Evolutionary conservation across 2,888 invertebrate genomes (phyloP).

Genomic region (Ceriagrion tenellum): DNA sequence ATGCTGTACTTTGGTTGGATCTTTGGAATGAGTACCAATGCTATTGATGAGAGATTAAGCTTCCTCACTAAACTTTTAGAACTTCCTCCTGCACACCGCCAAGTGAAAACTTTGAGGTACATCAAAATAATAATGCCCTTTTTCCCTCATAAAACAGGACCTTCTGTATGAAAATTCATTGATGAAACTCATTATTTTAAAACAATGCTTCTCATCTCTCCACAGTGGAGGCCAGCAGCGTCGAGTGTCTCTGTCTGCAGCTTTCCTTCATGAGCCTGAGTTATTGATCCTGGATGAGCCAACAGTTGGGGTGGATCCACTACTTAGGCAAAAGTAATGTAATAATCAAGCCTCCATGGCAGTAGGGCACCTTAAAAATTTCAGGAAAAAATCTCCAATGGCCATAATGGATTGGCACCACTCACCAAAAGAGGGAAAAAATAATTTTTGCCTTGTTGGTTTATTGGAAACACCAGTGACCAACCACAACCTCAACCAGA

Average conservation of each 20-base stretch:
- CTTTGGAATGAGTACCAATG: constrained; percentile 85
- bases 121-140: neutral
- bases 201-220: constrained; percentile 65
- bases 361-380: neutral
- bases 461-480: too few species aligned
- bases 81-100: constrained; percentile 81
- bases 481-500: too few species aligned
- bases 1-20: constrained; percentile 92
- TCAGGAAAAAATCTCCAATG: too few species aligned
- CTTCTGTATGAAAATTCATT: neutral
- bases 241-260: constrained; percentile 79
- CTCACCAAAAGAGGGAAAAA: too few species aligned
- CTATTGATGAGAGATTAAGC: constrained; percentile 82
- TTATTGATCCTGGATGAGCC: constrained; percentile 77
- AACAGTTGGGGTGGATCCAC: constrained; percentile 87
- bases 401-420: too few species aligned
- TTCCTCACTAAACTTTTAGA: constrained; percentile 84
- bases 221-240: constrained; percentile 80
- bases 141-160: too few species aligned
- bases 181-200: neutral
- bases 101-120: constrained; percentile 84
- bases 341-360: neutral
- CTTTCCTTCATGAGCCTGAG: constrained; percentile 79
- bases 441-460: too few species aligned
- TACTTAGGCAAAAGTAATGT: constrained; percentile 86